Conservation (phyloP, 92 coral and sea anemone species). For the Blastomussa wellsi region DNA sequence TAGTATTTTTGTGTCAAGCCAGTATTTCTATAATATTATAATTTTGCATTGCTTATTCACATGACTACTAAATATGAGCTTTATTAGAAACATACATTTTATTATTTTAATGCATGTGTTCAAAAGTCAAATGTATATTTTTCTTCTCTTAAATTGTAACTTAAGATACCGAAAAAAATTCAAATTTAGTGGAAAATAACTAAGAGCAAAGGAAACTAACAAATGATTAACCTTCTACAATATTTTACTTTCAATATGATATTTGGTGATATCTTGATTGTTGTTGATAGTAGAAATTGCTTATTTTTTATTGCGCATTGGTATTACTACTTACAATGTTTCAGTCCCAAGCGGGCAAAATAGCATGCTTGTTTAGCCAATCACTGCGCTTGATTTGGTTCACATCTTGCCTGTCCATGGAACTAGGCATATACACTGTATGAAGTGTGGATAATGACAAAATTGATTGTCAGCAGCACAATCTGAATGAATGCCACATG, state of each 20-base stretch:
- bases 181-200: neutral
- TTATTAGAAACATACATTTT: neutral
- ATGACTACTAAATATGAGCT: neutral
- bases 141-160: neutral
- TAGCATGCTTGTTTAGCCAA: too few species aligned
- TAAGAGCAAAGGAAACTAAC: neutral
- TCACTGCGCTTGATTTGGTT: too few species aligned
- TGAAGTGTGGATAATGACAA: too few species aligned
- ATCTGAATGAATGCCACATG: too few species aligned
- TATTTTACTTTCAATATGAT: neutral
- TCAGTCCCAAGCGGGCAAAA: too few species aligned
- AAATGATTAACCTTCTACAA: neutral
- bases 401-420: too few species aligned
- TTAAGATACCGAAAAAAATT: neutral
- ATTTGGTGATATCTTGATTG: neutral
- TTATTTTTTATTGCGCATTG: too few species aligned
- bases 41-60: neutral
- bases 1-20: conserved; percentile 21
- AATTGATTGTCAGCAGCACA: too few species aligned
- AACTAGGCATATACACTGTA: too few species aligned
- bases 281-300: neutral
- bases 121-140: neutral
- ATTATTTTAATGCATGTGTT: neutral
- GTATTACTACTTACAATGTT: too few species aligned
- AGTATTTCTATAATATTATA: neutral